Evolutionary conservation across 2,888 invertebrate species (phyloP).

Genomic region (Caenorhabditis drosophilae): DNA sequence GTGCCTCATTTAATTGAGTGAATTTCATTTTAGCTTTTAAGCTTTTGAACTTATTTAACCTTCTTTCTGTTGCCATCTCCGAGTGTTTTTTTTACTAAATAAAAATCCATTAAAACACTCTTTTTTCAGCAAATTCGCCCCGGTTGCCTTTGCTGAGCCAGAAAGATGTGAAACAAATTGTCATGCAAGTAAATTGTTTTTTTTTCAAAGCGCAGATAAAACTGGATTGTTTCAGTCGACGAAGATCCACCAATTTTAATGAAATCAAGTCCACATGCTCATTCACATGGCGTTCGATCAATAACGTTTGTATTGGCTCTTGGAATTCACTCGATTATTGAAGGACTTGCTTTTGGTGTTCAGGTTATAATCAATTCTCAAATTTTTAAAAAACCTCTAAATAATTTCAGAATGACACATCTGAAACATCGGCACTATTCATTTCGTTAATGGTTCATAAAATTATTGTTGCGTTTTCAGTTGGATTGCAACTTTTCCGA

Average conservation of each 20-base stretch:
- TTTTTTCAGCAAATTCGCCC: constrained; percentile 48
- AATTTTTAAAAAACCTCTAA: background rate
- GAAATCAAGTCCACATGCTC: constrained; percentile 67
- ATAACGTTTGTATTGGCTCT: constrained; percentile 73
- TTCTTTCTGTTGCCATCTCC: too few species aligned
- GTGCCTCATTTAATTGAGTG: too few species aligned
- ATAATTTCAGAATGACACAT: constrained; percentile 14
- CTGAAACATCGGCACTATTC: constrained; percentile 56
- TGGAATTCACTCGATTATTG: constrained; percentile 75
- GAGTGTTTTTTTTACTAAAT: too few species aligned
- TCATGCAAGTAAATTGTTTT: too few species aligned
- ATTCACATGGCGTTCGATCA: constrained; percentile 70
- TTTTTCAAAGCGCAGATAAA: too few species aligned
- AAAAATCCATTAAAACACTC: too few species aligned
- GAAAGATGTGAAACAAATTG: constrained; percentile 68
- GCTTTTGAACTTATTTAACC: too few species aligned
- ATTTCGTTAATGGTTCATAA: constrained; percentile 67
- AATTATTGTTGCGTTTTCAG: constrained; percentile 74
- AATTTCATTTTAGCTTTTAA: too few species aligned
- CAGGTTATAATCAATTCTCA: too few species aligned
- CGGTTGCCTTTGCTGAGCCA: constrained; percentile 65
- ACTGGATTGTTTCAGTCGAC: too few species aligned
- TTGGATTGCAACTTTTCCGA: constrained; percentile 71
- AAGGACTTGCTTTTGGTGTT: constrained; percentile 71
- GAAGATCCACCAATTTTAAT: constrained; percentile 69